These are phyloP conservation scores for Macroteleia sp. DNA, from an alignment of 2,888 invertebrate species.

Conservation along the genomic window DNA sequence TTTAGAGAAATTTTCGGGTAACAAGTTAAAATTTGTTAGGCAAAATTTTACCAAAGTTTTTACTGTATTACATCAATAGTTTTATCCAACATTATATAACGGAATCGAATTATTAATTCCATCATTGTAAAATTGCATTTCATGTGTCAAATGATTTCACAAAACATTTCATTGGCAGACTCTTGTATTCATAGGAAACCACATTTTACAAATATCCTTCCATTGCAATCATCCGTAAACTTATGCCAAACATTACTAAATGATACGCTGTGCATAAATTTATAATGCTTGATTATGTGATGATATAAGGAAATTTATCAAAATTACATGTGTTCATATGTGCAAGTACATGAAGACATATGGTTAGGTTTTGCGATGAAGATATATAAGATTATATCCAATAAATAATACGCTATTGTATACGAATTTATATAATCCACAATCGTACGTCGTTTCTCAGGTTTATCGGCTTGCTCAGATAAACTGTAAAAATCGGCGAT, in stretches of 20 bases:
- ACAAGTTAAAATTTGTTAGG: too few relatives aligned
- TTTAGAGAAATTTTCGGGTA: too few relatives aligned
- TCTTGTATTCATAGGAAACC: background rate
- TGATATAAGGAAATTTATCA: conserved; percentile 29
- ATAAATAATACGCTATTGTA: conserved; percentile 42
- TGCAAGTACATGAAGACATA: conserved; percentile 30
- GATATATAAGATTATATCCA: conserved; percentile 34
- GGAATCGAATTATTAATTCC: conserved; percentile 4
- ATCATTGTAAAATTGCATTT: background rate
- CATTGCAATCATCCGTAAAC: background rate
- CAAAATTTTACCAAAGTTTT: too few relatives aligned
- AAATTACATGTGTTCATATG: conserved; percentile 21
- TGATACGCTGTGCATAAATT: conserved; percentile 23
- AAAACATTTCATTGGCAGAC: too few relatives aligned
- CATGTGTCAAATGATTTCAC: too few relatives aligned
- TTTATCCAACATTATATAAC: conserved; percentile 15
- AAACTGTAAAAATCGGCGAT: conserved; percentile 13
- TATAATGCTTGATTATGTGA: conserved; percentile 18
- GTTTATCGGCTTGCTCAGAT: conserved; percentile 16
- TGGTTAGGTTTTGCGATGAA: conserved; percentile 19
- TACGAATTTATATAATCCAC: conserved; percentile 43
- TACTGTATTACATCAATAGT: too few relatives aligned
- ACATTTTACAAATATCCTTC: conserved; percentile 6
- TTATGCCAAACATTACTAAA: conserved; percentile 6
- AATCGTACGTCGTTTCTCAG: conserved; percentile 19